These are phyloP conservation scores for Myiozetetes cayanensis DNA, from an alignment of 2,113 vertebrate species.

Conservation along the genomic window DNA sequence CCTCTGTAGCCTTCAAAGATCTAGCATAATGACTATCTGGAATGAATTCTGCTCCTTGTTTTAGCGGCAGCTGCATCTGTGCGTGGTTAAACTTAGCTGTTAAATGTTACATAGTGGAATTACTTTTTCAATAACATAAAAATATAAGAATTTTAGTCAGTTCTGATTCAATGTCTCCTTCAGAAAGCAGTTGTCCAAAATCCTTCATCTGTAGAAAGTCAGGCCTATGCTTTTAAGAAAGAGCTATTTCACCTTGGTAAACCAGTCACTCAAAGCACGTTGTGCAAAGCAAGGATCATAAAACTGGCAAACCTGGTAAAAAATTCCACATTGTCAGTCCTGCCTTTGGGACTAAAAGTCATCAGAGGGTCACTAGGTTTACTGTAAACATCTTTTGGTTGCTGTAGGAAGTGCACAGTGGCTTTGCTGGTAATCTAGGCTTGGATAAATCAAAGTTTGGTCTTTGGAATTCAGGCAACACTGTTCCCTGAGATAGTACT, in stretches of 20 bases:
- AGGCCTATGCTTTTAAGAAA: not conserved
- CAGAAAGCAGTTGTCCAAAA: not conserved
- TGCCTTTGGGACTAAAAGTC: not conserved
- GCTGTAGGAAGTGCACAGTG: not conserved
- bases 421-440: not conserved
- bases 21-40: constrained; percentile 24
- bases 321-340: not conserved
- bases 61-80: constrained; percentile 28
- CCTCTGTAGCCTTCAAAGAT: constrained; percentile 10
- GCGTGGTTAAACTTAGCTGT: constrained; percentile 8
- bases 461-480: not conserved
- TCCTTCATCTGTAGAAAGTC: not conserved
- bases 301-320: not conserved
- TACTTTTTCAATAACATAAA: constrained; percentile 28
- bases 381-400: not conserved
- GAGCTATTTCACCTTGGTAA: not conserved
- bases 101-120: not conserved
- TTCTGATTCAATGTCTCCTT: not conserved
- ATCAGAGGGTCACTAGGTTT: not conserved
- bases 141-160: not conserved
- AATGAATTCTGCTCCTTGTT: constrained; percentile 46
- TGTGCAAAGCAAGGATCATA: not conserved
- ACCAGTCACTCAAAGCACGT: not conserved
- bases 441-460: not conserved
- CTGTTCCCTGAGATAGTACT: not conserved